Conservation (phyloP, 2,797 vertebrate species). For the Florisuga fusca region DNA sequence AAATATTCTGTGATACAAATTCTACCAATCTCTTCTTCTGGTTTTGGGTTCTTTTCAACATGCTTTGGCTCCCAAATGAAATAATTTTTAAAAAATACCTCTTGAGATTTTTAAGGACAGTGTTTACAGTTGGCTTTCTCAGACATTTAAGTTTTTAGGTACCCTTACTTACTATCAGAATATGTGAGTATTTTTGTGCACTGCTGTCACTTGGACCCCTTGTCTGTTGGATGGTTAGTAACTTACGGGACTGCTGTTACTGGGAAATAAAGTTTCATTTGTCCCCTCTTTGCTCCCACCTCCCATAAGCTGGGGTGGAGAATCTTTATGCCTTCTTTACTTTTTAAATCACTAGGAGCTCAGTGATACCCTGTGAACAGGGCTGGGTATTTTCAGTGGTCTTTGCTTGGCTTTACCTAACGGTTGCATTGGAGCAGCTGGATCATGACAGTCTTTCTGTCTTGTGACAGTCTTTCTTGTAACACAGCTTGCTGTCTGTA, state of each 20-base stretch:
- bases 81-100: not conserved
- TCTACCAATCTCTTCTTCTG: not conserved
- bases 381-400: not conserved
- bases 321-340: not conserved
- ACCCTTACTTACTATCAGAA: not conserved
- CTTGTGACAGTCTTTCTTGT: not conserved
- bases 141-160: not conserved
- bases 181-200: rapidly evolving
- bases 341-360: rapidly evolving
- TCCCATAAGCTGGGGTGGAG: not conserved
- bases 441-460: not conserved
- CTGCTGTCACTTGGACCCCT: not conserved
- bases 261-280: not conserved
- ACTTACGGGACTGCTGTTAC: rapidly evolving
- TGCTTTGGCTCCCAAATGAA: not conserved
- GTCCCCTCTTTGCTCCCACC: not conserved
- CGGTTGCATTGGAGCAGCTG: not conserved
- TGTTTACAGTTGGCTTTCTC: not conserved
- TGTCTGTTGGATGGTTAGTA: not conserved
- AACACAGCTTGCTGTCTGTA: not conserved
- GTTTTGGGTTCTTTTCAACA: not conserved
- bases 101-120: not conserved
- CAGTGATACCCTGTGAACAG: not conserved
- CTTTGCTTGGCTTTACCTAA: not conserved
- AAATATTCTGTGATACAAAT: not conserved